Conservation (phyloP, 2,797 vertebrate genomes). For the Hoplostethus atlanticus region DNA sequence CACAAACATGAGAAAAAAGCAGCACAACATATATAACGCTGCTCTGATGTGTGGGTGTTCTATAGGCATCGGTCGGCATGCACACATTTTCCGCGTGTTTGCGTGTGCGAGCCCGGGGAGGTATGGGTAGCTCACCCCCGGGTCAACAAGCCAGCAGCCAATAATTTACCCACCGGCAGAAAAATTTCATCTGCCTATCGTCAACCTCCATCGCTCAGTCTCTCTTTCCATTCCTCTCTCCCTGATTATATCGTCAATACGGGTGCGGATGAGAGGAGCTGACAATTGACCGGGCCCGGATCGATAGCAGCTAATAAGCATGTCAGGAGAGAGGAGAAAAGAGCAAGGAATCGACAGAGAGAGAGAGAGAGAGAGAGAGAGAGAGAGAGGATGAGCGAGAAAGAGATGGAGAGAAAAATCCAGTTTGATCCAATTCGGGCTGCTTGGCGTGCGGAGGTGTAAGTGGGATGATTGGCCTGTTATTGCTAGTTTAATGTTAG, state of each 20-base stretch:
- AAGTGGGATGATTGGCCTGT: constrained; percentile 99
- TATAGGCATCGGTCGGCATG: constrained; percentile 15
- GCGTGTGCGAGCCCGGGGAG: constrained; percentile 69
- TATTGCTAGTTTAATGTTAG: constrained; percentile 99
- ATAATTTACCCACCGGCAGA: constrained; percentile 98
- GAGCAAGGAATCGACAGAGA: constrained; percentile 79
- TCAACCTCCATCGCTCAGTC: constrained; percentile 76
- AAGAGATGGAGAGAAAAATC: constrained; percentile 75
- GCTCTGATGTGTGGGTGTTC: constrained; percentile 29
- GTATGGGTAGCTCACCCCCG: constrained; percentile 84
- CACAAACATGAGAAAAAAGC: too few species aligned
- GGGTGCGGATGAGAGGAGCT: constrained; percentile 97
- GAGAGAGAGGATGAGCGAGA: constrained; percentile 71
- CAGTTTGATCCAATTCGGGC: constrained; percentile 96
- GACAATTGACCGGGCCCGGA: constrained; percentile 97
- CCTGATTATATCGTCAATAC: constrained; percentile 99
- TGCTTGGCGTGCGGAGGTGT: constrained; percentile 95
- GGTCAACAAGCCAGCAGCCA: constrained; percentile 97
- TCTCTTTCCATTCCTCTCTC: constrained; percentile 75
- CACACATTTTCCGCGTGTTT: constrained; percentile 28
- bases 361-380: constrained; percentile 76
- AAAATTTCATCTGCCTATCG: constrained; percentile 97
- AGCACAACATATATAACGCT: too few species aligned
- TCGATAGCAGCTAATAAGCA: constrained; percentile 99
- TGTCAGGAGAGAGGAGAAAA: constrained; percentile 92